Percentiles rank a stretch among this genome's conserved stretches.
These are phyloP conservation scores for Lethenteron camtschaticum DNA, from an alignment of 2,113 vertebrate genomes.

Conservation along the genomic window DNA sequence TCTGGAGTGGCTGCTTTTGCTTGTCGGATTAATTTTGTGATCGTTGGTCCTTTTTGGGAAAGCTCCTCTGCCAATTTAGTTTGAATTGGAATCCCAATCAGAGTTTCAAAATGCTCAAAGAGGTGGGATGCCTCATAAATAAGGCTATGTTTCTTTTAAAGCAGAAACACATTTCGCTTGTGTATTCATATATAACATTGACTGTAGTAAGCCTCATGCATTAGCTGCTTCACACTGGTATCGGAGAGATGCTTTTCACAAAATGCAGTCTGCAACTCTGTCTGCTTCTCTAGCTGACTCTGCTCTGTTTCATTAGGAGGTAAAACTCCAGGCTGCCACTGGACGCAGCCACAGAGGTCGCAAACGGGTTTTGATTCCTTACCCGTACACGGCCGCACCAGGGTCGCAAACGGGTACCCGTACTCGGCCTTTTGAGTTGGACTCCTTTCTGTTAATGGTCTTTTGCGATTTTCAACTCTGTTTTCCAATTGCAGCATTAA, in stretches of 20 bases:
- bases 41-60: conserved; percentile 9
- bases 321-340: conserved; percentile 8
- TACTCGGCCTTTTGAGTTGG: too few species aligned
- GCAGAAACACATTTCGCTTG: background rate
- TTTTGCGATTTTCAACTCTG: conserved; percentile 7
- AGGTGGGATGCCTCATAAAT: conserved; percentile 10
- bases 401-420: too few species aligned
- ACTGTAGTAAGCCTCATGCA: too few species aligned
- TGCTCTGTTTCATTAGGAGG: background rate
- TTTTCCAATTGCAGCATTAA: conserved; percentile 10
- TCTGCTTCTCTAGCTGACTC: too few species aligned
- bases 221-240: conserved; percentile 5
- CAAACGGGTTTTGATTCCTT: too few species aligned
- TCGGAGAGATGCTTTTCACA: conserved; percentile 5
- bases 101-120: conserved; percentile 9
- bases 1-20: conserved; percentile 1
- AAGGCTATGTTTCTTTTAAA: conserved; percentile 8
- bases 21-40: conserved; percentile 8
- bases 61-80: conserved; percentile 11
- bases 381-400: too few species aligned
- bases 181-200: too few species aligned
- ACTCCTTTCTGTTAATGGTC: background rate
- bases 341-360: conserved; percentile 3
- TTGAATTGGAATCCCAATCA: conserved; percentile 9
- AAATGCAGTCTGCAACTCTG: background rate